Evolutionary conservation across 2,113 vertebrate species (phyloP).

Genomic region (Otolemur garnettii): DNA sequence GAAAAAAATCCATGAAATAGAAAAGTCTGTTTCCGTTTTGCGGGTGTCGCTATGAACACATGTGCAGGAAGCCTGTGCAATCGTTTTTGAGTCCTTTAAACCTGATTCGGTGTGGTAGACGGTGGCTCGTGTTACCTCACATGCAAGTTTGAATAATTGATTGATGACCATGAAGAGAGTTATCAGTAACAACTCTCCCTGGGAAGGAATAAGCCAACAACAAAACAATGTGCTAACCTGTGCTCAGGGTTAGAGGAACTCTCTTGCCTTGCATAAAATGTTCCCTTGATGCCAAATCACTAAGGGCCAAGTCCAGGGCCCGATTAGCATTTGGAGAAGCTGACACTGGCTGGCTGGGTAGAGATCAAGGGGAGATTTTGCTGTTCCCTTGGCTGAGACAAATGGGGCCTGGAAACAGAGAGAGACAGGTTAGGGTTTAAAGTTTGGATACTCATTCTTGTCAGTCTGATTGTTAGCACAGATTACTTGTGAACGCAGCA

Average conservation of each 20-base stretch:
- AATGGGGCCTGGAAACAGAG: background rate
- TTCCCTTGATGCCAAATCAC: background rate
- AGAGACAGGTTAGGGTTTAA: background rate
- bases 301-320: background rate
- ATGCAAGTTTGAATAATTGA: background rate
- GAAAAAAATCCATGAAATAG: background rate
- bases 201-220: background rate
- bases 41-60: background rate
- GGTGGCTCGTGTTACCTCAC: background rate
- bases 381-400: background rate
- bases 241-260: background rate
- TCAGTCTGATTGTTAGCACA: background rate
- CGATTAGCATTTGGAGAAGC: slow-evolving; percentile 3
- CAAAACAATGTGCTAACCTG: background rate
- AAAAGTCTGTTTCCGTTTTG: background rate
- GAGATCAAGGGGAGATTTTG: background rate
- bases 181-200: background rate
- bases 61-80: fast-evolving
- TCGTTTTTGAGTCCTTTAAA: background rate
- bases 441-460: background rate
- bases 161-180: background rate
- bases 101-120: background rate
- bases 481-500: background rate
- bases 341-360: background rate
- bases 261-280: background rate